Evolutionary conservation across 2,888 invertebrate genomes (phyloP), one percentile per base, ranked within the genome.

Genomic region (Mythimna ferrago): DNA sequence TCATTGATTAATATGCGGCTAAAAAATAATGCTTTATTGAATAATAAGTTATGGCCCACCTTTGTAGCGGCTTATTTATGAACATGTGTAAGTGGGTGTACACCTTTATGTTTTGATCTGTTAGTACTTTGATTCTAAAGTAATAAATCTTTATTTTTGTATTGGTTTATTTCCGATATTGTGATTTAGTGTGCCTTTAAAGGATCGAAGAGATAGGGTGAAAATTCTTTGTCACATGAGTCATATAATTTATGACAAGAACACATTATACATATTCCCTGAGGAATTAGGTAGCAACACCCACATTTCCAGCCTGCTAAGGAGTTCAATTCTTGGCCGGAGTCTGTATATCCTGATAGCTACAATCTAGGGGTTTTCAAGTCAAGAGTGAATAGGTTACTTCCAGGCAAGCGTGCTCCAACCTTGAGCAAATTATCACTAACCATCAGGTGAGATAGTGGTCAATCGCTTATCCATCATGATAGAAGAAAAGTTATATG

Each of bases 1-100:
- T 85, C 89, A 86, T 92, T 94, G 94, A 95, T 94, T 94, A 94
- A 94, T 94, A 93, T 80, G 88, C 81, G 85, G 84, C 73, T 89
- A 89, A 88, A 86, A 84, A 84, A 87, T 79, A 92, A 93, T 92
- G 86, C 79, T 74, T 86, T 87, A 89, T 84, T 86, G 87, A 86
- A 84, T 80, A 80, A 75, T 89, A 90, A 92, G 76, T 89, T 90
- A 92, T 89, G 80, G 71, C 41, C 48, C 67, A 74, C 74, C 79
- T 78, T 86, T 88, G 85, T 88, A 69, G 76, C 78, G 71, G 76
- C 77, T 85, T 88, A 89, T 89, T 89, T 88, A 88, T 88, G 80
- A 66, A 58, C 68, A 67, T 66, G 76, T 88, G 87, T 61, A 88
- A 48, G 89, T 90, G 88, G 88, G 89, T 84, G 89, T 86, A 35